Evolutionary conservation across 2,888 invertebrate species (phyloP).

Genomic region (Drosophila planitibia): DNA sequence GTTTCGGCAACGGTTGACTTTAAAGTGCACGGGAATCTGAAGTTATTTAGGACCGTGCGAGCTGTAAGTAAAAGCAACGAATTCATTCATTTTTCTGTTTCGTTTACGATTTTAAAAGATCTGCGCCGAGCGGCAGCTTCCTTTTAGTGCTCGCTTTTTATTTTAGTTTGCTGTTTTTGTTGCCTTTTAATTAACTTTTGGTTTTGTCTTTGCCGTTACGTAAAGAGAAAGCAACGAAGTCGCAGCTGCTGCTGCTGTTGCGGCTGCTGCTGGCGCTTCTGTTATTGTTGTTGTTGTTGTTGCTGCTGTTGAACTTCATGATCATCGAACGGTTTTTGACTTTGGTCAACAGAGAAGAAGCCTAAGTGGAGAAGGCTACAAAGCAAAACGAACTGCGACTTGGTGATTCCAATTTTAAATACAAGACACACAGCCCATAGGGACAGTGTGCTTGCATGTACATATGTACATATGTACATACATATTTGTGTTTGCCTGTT

Average conservation of each 20-base stretch:
- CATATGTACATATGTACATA: not conserved
- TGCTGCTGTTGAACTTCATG: constrained; percentile 69
- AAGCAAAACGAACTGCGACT: constrained; percentile 19
- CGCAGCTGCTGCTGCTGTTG: constrained; percentile 19
- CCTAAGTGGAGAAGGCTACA: constrained; percentile 51
- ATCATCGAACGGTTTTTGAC: constrained; percentile 78
- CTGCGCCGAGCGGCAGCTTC: constrained; percentile 40
- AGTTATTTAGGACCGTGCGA: constrained; percentile 28
- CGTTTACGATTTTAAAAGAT: constrained; percentile 37
- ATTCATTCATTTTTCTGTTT: constrained; percentile 31
- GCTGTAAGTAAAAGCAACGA: constrained; percentile 17
- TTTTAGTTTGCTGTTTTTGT: constrained; percentile 59
- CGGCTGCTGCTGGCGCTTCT: constrained; percentile 8
- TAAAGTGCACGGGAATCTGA: constrained; percentile 22
- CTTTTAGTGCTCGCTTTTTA: constrained; percentile 57
- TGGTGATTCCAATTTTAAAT: constrained; percentile 53
- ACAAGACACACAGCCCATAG: constrained; percentile 25
- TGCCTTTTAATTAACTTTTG: constrained; percentile 70
- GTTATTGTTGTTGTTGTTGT: constrained; percentile 11
- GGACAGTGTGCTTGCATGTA: not conserved
- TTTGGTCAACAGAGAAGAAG: constrained; percentile 67
- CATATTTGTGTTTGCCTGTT: not conserved
- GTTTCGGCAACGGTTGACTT: constrained; percentile 25
- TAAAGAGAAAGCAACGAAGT: constrained; percentile 75
- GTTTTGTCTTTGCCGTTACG: constrained; percentile 70